phyloP scores from a whole-genome alignment of 2,888 invertebrate species.

The Allacma fusca region DNA sequence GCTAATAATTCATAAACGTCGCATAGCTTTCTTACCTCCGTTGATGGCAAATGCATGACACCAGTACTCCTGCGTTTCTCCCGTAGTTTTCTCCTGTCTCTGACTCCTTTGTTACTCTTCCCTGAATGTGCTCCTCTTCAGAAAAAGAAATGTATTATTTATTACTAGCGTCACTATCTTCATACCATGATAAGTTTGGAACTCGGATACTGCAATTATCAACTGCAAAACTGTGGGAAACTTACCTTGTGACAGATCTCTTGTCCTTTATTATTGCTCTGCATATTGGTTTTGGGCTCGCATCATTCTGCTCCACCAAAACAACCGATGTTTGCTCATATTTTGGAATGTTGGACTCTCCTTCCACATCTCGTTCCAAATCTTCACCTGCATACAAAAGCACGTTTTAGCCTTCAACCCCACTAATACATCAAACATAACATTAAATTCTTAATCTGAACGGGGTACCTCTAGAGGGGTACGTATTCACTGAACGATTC shows the following conservation, averaged over 20 bases:
- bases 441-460: not conserved
- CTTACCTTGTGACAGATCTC: constrained; percentile 61
- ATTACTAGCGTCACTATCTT: too few species aligned
- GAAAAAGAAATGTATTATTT: constrained; percentile 3
- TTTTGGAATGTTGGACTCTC: constrained; percentile 56
- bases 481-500: constrained; percentile 63
- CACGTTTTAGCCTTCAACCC: not conserved
- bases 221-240: too few species aligned
- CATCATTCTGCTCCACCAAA: constrained; percentile 63
- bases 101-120: constrained; percentile 69
- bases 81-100: constrained; percentile 70
- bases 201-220: too few species aligned
- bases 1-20: not conserved
- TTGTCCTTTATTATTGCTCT: constrained; percentile 66
- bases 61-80: constrained; percentile 71
- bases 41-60: constrained; percentile 70
- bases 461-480: constrained; percentile 56
- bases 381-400: constrained; percentile 51
- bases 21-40: constrained; percentile 66
- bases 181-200: too few species aligned
- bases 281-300: constrained; percentile 65
- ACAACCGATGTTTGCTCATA: constrained; percentile 60
- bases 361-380: constrained; percentile 52
- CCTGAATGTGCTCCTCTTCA: constrained; percentile 64
- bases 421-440: constrained; percentile 2